These are phyloP conservation scores for Chondrosia reniformis DNA, from an alignment of 37 sponge, comb jelly and placozoan genomes.

Conservation along the genomic window DNA sequence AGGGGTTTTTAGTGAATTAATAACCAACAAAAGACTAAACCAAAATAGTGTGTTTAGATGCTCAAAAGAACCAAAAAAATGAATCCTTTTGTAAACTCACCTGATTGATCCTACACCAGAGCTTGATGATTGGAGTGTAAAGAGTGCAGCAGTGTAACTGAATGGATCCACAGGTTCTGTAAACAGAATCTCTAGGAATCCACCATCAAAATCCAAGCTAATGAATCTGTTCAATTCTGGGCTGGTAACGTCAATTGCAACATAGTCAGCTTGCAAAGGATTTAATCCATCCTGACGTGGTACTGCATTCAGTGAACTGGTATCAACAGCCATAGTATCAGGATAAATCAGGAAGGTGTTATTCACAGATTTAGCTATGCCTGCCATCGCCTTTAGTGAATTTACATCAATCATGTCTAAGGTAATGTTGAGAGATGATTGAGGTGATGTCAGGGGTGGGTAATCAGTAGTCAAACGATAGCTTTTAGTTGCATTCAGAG, in stretches of 20 bases:
- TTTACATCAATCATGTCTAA: constrained; percentile 51
- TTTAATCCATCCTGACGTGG: constrained; percentile 58
- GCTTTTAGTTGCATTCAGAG: constrained; percentile 42
- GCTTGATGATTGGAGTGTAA: constrained; percentile 44
- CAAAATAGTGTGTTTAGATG: too few relatives aligned
- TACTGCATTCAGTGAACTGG: constrained; percentile 8
- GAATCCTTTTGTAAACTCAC: too few relatives aligned
- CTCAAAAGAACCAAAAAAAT: too few relatives aligned
- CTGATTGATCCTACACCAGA: not conserved
- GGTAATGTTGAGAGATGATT: constrained; percentile 26
- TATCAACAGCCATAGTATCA: constrained; percentile 32
- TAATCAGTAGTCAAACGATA: constrained; percentile 48
- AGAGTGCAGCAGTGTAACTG: constrained; percentile 37
- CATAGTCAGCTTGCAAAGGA: constrained; percentile 72
- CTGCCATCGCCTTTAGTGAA: constrained; percentile 55
- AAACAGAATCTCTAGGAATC: constrained; percentile 57
- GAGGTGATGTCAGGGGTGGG: not conserved
- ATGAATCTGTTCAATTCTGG: constrained; percentile 51
- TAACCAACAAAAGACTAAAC: too few relatives aligned
- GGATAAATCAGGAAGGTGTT: constrained; percentile 69
- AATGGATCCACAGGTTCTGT: constrained; percentile 81
- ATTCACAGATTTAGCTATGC: constrained; percentile 56
- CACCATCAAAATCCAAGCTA: constrained; percentile 61
- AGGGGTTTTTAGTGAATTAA: not conserved
- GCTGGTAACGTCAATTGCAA: constrained; percentile 44